Conservation (phyloP, 2,888 invertebrate species). For the Synergus japonicus region DNA sequence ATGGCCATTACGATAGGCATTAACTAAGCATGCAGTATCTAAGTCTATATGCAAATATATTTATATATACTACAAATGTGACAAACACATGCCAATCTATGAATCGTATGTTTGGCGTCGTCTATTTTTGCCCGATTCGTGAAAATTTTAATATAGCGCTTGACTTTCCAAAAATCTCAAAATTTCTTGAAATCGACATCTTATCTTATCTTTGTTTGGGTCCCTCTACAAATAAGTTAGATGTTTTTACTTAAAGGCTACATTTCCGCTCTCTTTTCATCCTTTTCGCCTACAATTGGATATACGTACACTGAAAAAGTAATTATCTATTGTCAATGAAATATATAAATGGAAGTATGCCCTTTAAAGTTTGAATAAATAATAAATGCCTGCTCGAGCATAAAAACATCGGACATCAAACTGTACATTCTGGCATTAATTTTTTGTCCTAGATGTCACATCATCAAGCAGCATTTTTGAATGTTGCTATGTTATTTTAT, state of each 20-base stretch:
- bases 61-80: conserved; percentile 48
- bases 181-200: background rate
- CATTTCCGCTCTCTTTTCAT: background rate
- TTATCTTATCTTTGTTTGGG: conserved; percentile 55
- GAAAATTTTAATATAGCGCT: conserved; percentile 46
- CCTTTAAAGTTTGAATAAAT: background rate
- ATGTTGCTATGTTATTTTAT: background rate
- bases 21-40: conserved; percentile 71
- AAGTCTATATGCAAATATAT: conserved; percentile 47
- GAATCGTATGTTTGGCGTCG: conserved; percentile 57
- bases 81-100: conserved; percentile 62
- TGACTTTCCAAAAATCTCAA: background rate
- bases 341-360: conserved; percentile 18
- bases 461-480: conserved; percentile 58
- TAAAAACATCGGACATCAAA: conserved; percentile 59
- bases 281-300: background rate
- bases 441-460: conserved; percentile 63
- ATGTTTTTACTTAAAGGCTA: conserved; percentile 7
- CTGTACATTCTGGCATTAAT: conserved; percentile 65
- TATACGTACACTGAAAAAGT: conserved; percentile 8
- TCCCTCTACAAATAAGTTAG: conserved; percentile 58
- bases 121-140: conserved; percentile 46
- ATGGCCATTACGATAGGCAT: conserved; percentile 57
- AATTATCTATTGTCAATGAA: conserved; percentile 25
- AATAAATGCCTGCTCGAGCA: conserved; percentile 40